Evolutionary conservation across 1,140 invertebrate genomes (phyloP), one percentile per base, ranked within the genome.

Genomic region (Euura lappo): DNA sequence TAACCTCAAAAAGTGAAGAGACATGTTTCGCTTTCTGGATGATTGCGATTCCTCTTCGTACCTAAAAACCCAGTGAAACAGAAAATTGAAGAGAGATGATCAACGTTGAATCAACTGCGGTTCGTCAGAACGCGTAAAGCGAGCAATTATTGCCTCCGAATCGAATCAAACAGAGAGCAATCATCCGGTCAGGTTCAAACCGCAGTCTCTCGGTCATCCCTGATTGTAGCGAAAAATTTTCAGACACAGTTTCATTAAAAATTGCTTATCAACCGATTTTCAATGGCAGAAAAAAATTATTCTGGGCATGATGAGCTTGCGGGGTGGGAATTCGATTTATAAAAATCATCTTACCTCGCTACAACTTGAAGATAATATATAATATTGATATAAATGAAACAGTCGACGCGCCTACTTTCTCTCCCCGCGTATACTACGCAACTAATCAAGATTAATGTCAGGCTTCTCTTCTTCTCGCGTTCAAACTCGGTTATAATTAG

Each of bases 341-440:
- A 8, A 28, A 28, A 28, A 28, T 28, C 28, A 28, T 28, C 28
- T 60, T n/a, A 6, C 51, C 10, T n/a, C 51, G 28, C 28, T 60
- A 11, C 51, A 60, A 60, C 13, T 60, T 60, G 51, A 60, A 60
- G 51, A 60, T 60, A 60, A 28, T 60, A 60, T 60, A 8, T 60
- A 4, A 11, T 60, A 60, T 60, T 60, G 51, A 60, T 60, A 60
- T 60, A 60, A 60, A 60, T 60, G 51, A 60, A 60, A 60, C 51
- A n/a, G 51, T 6, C 8, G 28, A n/a, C 51, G 13, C 51, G 2
- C 51, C 51, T 60, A 8, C 51, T 11, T n/a, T 60, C 13, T 60
- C 51, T n/a, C 13, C 51, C 28, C 28, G 28, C 28, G 1, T 28
- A 28, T 28, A 28, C 28, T 28, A 28, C 28, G 0, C 1, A 28